Conservation (phyloP, 2,113 vertebrate genomes). For the Misgurnus mizolepis region DNA sequence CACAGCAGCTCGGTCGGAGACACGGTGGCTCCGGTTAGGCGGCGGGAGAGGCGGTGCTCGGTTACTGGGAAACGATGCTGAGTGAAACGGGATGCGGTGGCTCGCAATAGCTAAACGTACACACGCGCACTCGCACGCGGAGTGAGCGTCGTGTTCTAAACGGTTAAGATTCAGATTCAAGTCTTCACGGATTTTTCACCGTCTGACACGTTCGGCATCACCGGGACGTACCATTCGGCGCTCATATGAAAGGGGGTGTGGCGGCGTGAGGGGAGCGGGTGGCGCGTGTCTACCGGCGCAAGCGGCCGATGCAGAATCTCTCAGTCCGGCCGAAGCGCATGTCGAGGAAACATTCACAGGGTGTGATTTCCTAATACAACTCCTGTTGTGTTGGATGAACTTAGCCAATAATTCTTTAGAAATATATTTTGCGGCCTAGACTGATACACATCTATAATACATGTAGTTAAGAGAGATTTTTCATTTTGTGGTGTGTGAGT, state of each 20-base stretch:
- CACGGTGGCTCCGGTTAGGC: conserved; percentile 17
- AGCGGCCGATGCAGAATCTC: conserved; percentile 9
- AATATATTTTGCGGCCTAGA: conserved; percentile 12
- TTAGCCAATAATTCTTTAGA: conserved; percentile 2
- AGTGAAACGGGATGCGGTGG: conserved; percentile 25
- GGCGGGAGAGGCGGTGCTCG: conserved; percentile 28
- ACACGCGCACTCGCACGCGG: conserved; percentile 14
- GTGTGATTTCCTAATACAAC: conserved; percentile 34
- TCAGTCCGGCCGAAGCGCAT: conserved; percentile 1
- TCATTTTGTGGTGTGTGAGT: background rate
- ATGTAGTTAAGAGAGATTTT: background rate
- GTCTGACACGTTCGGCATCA: conserved; percentile 41
- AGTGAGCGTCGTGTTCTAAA: conserved; percentile 30
- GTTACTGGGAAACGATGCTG: conserved; percentile 30
- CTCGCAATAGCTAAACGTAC: background rate
- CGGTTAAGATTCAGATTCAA: conserved; percentile 36
- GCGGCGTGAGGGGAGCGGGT: conserved; percentile 13
- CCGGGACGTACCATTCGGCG: conserved; percentile 40
- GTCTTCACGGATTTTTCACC: conserved; percentile 29
- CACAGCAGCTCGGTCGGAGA: conserved; percentile 9
- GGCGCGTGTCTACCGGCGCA: conserved; percentile 18
- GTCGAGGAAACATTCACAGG: conserved; percentile 15
- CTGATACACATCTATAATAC: conserved; percentile 21
- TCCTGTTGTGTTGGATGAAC: conserved; percentile 20
- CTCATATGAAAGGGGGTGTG: conserved; percentile 40